Percentiles rank a stretch among this genome's conserved stretches.
These are phyloP conservation scores for Acrossocheilus wenchowensis DNA, from an alignment of 2,797 vertebrate species.

Conservation along the genomic window DNA sequence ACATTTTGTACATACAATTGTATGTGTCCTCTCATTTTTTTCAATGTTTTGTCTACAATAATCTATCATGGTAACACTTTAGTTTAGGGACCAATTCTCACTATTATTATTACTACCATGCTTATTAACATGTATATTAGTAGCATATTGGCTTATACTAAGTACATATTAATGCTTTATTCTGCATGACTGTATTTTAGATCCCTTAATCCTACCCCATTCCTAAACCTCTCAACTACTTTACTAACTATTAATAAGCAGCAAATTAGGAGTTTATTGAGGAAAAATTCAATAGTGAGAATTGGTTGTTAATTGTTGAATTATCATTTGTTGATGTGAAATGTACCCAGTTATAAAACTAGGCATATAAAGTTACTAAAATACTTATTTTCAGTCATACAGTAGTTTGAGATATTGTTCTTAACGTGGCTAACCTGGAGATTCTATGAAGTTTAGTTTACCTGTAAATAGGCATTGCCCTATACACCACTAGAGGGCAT, in stretches of 20 bases:
- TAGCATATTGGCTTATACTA: neutral
- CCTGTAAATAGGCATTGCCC: neutral
- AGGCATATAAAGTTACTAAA: neutral
- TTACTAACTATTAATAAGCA: neutral
- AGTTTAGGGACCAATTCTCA: neutral
- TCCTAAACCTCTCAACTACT: neutral
- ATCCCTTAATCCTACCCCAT: neutral
- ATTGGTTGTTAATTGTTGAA: neutral
- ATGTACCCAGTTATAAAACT: neutral
- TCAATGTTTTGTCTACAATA: neutral
- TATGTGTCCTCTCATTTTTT: neutral
- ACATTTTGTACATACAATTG: neutral
- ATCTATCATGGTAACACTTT: neutral
- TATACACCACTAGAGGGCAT: constrained; percentile 48
- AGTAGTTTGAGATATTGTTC: neutral
- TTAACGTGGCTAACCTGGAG: neutral
- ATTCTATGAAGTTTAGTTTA: neutral
- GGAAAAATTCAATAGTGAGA: neutral
- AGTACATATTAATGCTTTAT: neutral
- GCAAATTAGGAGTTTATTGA: neutral
- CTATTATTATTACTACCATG: neutral
- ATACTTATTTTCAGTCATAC: neutral
- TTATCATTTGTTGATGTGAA: neutral
- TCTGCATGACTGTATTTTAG: neutral
- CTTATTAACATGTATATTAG: neutral